Evolutionary conservation across 2,888 invertebrate species (phyloP).

Genomic region (Minunthozetes semirufus): DNA sequence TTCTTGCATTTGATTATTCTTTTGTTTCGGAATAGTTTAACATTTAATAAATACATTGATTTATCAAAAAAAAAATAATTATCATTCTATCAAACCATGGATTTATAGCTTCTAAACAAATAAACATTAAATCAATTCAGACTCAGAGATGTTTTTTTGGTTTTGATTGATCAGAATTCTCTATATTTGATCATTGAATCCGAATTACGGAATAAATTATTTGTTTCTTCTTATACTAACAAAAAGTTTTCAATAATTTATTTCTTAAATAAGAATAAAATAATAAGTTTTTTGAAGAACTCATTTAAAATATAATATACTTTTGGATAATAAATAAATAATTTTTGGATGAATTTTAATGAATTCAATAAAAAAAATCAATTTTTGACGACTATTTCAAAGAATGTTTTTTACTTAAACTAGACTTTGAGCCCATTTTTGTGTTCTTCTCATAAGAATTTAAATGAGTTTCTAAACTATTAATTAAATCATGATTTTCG

Average conservation of each 20-base stretch:
- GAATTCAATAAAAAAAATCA: neutral
- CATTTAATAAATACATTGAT: neutral
- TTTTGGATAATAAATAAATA: no score
- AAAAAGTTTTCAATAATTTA: no score
- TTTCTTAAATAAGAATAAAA: no score
- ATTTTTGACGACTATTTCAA: neutral
- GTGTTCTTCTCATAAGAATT: neutral
- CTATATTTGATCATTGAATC: no score
- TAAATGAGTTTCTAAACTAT: neutral
- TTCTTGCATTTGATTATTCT: neutral
- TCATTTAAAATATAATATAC: no score
- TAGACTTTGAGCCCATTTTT: neutral
- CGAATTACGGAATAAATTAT: no score
- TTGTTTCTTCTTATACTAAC: no score
- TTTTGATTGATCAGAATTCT: no score
- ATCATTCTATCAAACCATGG: neutral
- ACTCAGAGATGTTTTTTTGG: neutral
- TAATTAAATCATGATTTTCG: neutral
- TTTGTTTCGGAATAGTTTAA: neutral
- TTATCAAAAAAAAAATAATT: neutral
- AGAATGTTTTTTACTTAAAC: neutral
- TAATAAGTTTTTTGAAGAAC: no score
- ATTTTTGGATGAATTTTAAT: neutral
- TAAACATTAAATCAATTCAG: neutral
- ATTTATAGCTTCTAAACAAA: neutral